Evolutionary conservation across 1,140 invertebrate species (phyloP).

Genomic region (Pseudomyrmex gracilis): DNA sequence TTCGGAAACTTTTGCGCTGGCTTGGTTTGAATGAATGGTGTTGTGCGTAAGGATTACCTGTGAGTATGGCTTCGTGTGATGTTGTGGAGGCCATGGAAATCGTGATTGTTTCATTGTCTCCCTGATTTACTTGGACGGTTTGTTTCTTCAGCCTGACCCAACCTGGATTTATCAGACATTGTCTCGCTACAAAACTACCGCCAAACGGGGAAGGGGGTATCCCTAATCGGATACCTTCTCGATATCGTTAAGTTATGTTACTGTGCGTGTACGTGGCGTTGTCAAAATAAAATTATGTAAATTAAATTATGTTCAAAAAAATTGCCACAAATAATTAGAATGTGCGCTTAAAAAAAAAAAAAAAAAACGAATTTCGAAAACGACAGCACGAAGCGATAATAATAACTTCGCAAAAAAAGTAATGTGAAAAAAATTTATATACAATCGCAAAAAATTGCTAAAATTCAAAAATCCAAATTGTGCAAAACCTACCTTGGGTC

Average conservation of each 20-base stretch:
- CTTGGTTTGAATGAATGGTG: slow-evolving; percentile 12
- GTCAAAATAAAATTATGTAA: slow-evolving; percentile 29
- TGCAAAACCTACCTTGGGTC: not conserved
- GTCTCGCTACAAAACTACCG: slow-evolving; percentile 74
- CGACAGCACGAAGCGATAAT: not conserved
- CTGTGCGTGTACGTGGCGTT: not conserved
- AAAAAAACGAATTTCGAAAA: not conserved
- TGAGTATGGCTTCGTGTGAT: slow-evolving; percentile 87
- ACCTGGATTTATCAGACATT: slow-evolving; percentile 85
- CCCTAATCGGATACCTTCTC: slow-evolving; percentile 36
- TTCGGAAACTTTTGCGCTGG: slow-evolving; percentile 3
- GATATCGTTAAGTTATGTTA: slow-evolving; percentile 15
- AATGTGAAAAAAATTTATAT: not conserved
- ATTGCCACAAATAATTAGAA: too few species aligned
- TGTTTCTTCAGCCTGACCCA: slow-evolving; percentile 86
- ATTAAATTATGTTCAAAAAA: too few species aligned
- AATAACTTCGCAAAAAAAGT: not conserved
- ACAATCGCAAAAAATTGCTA: not conserved
- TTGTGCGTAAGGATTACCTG: slow-evolving; percentile 84
- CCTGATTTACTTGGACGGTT: slow-evolving; percentile 86
- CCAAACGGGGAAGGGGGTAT: slow-evolving; percentile 51
- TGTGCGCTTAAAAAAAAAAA: not conserved
- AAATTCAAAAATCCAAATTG: not conserved
- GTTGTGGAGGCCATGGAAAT: slow-evolving; percentile 88
- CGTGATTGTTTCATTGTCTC: slow-evolving; percentile 87